Base-by-base conservation (phyloP, 2,888 invertebrate genomes). In the Agonopterix subpropinquella region DNA sequence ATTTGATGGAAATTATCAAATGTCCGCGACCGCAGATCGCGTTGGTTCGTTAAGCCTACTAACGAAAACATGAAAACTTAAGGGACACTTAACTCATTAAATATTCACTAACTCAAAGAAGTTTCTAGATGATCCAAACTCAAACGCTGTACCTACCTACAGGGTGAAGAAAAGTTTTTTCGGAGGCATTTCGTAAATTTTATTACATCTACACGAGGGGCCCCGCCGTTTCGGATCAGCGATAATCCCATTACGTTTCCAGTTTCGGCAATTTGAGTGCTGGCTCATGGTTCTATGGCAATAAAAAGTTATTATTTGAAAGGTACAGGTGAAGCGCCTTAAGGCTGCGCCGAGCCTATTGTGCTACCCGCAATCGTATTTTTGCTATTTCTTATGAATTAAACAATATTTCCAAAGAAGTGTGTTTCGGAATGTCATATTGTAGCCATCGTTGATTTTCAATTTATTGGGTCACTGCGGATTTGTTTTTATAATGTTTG, bases 191-290 rank as follows among this genome's bases (percentile, higher is more conserved):
- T 68, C 67, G 64, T 64, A 71, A 74, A 77, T 77, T 77, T 71
- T 78, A 78, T 78, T 75, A 73, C 67, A 59, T 70, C 61, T 72
- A 72, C 69, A 73, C 65, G 66, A 70, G 65, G 70, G 69, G 72
- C 65, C 70, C 67, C 74, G 71, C 74, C 77, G 74, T 75, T 77
- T 74, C 73, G 74, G 79, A 78, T 82, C 78, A 79, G 68, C 73
- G 76, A 75, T 80, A 78, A 80, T 77, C 70, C 73, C 67, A 79
- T 81, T 80, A 77, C 72, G 73, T 77, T 77, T 70, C 71, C 73
- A 77, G 77, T 77, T 78, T 72, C 61, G 68, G 67, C 73, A 71
- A 76, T 80, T 78, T 72, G 64, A 72, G 71, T 69, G 67, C 66
- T 65, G 61, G 68, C 63, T 74, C n/a, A 11, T 39, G 39, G n/a